Evolutionary conservation across 1,140 invertebrate genomes (phyloP).

Genomic region (Pseudomyrmex sp.): DNA sequence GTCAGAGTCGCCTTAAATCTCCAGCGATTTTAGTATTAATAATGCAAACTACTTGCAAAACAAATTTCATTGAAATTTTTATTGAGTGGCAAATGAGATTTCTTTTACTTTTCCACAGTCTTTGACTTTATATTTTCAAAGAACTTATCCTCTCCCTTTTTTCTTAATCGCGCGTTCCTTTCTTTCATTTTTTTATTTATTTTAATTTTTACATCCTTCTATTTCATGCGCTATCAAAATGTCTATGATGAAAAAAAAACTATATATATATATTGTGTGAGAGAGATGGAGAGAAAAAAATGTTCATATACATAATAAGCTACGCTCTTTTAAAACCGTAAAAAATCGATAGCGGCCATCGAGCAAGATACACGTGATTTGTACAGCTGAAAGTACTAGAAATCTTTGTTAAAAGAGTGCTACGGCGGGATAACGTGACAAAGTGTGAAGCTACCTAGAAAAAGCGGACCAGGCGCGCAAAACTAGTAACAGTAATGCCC

Average conservation of each 20-base stretch:
- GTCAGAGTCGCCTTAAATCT: neutral
- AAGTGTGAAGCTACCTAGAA: constrained; percentile 25
- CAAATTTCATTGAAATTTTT: neutral
- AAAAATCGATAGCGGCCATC: constrained; percentile 7
- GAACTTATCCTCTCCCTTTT: neutral
- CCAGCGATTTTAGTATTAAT: neutral
- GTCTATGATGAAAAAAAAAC: neutral
- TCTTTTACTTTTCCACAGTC: neutral
- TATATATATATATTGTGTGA: too few species aligned
- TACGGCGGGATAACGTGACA: neutral
- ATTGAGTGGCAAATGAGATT: neutral
- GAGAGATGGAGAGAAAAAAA: neutral
- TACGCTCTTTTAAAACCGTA: neutral
- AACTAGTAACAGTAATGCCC: constrained; percentile 45
- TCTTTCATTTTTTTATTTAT: neutral
- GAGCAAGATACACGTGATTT: neutral
- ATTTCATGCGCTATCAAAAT: neutral
- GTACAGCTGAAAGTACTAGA: constrained; percentile 20
- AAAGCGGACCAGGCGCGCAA: constrained; percentile 40
- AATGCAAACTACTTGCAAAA: neutral
- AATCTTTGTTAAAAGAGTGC: neutral
- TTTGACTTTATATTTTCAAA: neutral
- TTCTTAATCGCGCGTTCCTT: neutral
- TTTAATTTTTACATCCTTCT: constrained; percentile 3
- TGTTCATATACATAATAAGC: neutral